Percentiles rank a stretch among this genome's conserved stretches.
Evolutionary conservation across 1,140 invertebrate genomes (phyloP).

Genomic region (Anastrepha ludens): DNA sequence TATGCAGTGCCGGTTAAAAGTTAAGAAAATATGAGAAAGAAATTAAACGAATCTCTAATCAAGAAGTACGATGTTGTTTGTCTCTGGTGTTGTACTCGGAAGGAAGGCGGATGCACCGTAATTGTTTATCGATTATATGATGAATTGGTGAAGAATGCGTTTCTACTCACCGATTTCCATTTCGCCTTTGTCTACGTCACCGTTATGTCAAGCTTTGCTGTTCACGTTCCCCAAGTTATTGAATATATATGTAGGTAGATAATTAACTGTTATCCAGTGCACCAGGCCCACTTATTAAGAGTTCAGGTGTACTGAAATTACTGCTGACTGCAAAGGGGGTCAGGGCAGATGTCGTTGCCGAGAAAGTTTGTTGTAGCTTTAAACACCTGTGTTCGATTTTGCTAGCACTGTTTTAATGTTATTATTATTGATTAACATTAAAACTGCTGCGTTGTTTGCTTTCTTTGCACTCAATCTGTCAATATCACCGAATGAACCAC

Average conservation of each 20-base stretch:
- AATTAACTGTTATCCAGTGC: conserved; percentile 37
- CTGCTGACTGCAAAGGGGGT: background rate
- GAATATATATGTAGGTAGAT: conserved; percentile 8
- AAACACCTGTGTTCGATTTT: background rate
- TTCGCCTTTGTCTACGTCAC: conserved; percentile 43
- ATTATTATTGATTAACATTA: conserved; percentile 26
- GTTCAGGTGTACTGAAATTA: conserved; percentile 11
- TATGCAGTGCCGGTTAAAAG: background rate
- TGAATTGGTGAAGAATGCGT: background rate
- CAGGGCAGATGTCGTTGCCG: background rate
- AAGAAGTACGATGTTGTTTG: background rate
- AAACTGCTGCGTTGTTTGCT: conserved; percentile 21
- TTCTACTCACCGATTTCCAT: conserved; percentile 48
- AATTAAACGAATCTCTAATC: background rate
- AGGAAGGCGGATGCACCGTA: background rate
- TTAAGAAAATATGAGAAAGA: background rate
- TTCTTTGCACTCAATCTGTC: conserved; percentile 30
- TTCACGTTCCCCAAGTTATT: background rate
- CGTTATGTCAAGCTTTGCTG: background rate
- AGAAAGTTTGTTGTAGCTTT: background rate
- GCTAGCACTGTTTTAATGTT: background rate
- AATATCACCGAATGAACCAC: conserved; percentile 18
- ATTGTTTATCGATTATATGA: conserved; percentile 44
- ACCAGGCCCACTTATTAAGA: conserved; percentile 21
- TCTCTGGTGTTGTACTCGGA: background rate